Percentiles rank a stretch among this genome's conserved stretches.
Conservation (phyloP, 2,797 vertebrate species). For the Vespertilio murinus region DNA sequence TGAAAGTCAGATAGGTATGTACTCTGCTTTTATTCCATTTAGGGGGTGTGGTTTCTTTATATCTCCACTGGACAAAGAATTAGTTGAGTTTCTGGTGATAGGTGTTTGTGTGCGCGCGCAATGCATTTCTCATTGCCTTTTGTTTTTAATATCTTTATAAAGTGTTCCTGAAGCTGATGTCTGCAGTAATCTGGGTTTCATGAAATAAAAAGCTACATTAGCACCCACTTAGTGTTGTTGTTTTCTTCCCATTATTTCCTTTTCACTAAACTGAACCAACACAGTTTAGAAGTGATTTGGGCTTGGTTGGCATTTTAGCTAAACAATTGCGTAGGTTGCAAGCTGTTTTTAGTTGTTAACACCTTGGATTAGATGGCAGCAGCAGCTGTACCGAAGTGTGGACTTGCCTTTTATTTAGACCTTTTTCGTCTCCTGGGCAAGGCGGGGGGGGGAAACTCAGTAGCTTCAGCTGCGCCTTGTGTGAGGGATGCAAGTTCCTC, state of each 20-base stretch:
- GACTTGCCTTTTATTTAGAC: slow-evolving; percentile 41
- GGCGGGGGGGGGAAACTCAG: not conserved
- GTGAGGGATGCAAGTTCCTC: not conserved
- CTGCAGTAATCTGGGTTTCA: slow-evolving; percentile 43
- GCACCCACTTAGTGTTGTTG: not conserved
- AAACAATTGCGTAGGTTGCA: slow-evolving; percentile 39
- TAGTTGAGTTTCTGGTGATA: not conserved
- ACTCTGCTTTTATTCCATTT: not conserved
- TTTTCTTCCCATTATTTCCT: slow-evolving; percentile 49
- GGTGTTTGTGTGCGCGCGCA: not conserved
- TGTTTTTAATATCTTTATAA: slow-evolving; percentile 55
- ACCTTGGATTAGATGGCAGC: slow-evolving; percentile 78
- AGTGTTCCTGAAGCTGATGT: slow-evolving; percentile 53
- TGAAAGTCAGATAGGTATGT: not conserved
- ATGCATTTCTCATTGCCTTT: slow-evolving; percentile 34
- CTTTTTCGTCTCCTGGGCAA: not conserved
- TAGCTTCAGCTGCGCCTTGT: not conserved
- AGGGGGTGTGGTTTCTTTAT: not conserved
- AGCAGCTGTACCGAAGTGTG: slow-evolving; percentile 48
- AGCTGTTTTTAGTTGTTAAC: slow-evolving; percentile 64
- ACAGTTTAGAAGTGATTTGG: not conserved
- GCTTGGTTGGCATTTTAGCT: slow-evolving; percentile 45
- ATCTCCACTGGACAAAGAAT: not conserved
- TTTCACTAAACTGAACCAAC: not conserved
- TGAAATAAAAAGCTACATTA: slow-evolving; percentile 65